Evolutionary conservation across 2,113 vertebrate genomes (phyloP).

Genomic region (Pituophis catenifer): DNA sequence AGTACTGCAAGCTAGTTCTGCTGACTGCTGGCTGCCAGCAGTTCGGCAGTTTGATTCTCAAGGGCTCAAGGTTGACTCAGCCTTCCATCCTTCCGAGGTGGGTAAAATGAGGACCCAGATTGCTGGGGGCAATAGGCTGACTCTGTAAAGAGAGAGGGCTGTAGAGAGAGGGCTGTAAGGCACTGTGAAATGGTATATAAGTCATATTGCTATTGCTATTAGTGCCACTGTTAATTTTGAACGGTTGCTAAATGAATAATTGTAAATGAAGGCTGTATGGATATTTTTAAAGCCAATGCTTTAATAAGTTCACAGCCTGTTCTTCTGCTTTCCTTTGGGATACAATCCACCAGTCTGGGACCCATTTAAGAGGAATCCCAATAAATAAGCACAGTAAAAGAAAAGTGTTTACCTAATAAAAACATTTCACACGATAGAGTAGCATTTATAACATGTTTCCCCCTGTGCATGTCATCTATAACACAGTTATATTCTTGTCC

Average conservation of each 20-base stretch:
- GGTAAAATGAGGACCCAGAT: too few relatives aligned
- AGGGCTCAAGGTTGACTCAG: too few relatives aligned
- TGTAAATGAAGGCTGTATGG: not conserved
- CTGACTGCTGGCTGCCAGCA: too few relatives aligned
- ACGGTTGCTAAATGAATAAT: not conserved
- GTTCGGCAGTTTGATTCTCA: too few relatives aligned
- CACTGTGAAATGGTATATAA: too few relatives aligned
- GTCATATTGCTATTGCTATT: too few relatives aligned
- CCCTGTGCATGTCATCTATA: not conserved
- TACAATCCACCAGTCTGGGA: not conserved
- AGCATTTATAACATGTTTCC: constrained; percentile 45
- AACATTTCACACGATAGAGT: not conserved
- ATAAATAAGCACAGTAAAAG: not conserved
- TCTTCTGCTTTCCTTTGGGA: constrained; percentile 33
- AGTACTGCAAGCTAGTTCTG: too few relatives aligned
- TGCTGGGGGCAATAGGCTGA: too few relatives aligned
- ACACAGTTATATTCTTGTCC: not conserved
- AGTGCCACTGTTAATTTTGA: not conserved
- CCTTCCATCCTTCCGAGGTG: too few relatives aligned
- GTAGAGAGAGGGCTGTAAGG: too few relatives aligned
- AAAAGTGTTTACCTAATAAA: not conserved
- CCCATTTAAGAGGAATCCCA: too few relatives aligned
- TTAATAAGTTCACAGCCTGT: constrained; percentile 23
- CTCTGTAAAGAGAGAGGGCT: too few relatives aligned
- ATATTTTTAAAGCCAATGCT: not conserved